phyloP scores from a whole-genome alignment of 2,113 vertebrate genomes.

The Epinephelus lanceolatus region DNA sequence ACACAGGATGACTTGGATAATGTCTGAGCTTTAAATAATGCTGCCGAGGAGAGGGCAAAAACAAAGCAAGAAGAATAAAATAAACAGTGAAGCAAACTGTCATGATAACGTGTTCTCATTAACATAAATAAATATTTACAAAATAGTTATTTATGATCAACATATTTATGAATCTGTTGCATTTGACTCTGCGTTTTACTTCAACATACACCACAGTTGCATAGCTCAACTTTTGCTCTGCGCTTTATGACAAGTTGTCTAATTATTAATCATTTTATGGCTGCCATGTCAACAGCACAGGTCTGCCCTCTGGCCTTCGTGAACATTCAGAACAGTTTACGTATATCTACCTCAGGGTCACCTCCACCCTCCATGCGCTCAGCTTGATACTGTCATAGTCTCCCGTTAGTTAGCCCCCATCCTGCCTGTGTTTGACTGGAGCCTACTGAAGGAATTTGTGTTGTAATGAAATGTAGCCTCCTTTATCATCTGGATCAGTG shows the following conservation, averaged over 20 bases:
- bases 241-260: constrained; percentile 28
- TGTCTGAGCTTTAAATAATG: not conserved
- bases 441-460: not conserved
- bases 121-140: no score
- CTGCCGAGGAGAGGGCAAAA: not conserved
- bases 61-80: no score
- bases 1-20: not conserved
- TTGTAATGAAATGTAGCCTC: not conserved
- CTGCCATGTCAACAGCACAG: constrained; percentile 30
- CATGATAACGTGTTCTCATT: no score
- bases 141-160: not conserved
- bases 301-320: constrained; percentile 11
- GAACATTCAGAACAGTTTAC: constrained; percentile 31
- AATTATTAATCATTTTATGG: constrained; percentile 69
- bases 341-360: constrained; percentile 4
- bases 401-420: not conserved
- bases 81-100: no score
- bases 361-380: not conserved
- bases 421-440: not conserved
- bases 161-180: not conserved
- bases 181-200: not conserved
- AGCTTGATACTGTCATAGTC: not conserved
- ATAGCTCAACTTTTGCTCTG: not conserved
- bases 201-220: not conserved
- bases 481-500: constrained; percentile 19